Evolutionary conservation across 2,888 invertebrate species (phyloP), one percentile per base, ranked within the genome.

Genomic region (Stenolophus ochropezus): DNA sequence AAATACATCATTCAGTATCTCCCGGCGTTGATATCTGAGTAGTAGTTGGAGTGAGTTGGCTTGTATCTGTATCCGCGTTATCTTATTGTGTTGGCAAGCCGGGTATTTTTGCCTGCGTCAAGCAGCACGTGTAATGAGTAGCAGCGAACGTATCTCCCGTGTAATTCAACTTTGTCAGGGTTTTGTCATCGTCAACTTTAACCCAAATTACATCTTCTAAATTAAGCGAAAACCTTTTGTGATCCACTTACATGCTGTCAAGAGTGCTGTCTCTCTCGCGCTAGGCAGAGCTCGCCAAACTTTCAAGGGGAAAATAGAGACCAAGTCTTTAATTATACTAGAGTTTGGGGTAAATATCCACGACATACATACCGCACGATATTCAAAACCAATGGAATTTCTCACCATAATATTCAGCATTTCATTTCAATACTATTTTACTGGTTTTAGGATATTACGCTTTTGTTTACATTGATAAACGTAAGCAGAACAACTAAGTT

Each of bases 151-250:
- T 69, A 69, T 69, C 65, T 69, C 2, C 65, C 42, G 33, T 69
- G 65, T 69, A 69, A 69, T 69, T 69, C 65, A 69, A 69, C 65
- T 69, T 69, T 69, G 65, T 69, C 33, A 69, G 33, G 65, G 65
- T 69, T 69, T 69, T 69, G 65, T 69, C 65, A 69, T 69, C 65
- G 65, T 69, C 65, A 69, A 69, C 65, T 69, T 69, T 69, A 69
- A 69, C 65, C 65, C 33, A 69, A 69, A 69, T 69, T 69, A 69
- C 65, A 69, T 69, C 65, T 69, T 69, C 65, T 69, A 69, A 69
- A 69, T 69, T 69, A 69, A 69, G 65, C 65, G 65, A 69, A 69
- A 69, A 69, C 65, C 65, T 69, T 69, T 69, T 69, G 65, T 69
- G 65, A 69, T 69, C 65, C 65, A 69, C 65, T 69, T 69, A 69